These are phyloP conservation scores for Trididemnum miniatum DNA, from an alignment of 23 tunicate species.

Conservation along the genomic window DNA sequence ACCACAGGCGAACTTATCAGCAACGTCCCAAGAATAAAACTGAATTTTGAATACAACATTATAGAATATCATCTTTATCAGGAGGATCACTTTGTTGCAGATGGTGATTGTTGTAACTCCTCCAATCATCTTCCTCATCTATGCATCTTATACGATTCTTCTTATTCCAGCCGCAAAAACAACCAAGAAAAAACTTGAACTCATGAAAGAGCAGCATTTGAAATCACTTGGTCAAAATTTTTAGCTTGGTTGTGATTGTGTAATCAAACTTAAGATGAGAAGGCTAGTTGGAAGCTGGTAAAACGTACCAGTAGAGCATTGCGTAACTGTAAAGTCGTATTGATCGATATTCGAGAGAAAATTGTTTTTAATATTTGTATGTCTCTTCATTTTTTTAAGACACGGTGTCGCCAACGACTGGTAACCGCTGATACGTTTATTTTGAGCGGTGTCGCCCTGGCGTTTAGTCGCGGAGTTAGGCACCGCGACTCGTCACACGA, in stretches of 20 bases:
- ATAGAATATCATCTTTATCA: too few relatives aligned
- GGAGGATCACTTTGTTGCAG: conserved; percentile 7
- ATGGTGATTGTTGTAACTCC: conserved; percentile 60
- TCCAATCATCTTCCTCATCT: conserved; percentile 38
- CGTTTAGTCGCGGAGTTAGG: background rate
- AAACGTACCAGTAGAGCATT: too few relatives aligned
- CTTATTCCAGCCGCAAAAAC: background rate
- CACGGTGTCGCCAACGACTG: background rate
- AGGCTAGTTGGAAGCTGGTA: too few relatives aligned
- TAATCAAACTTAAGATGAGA: too few relatives aligned
- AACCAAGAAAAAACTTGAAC: background rate
- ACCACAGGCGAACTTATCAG: too few relatives aligned
- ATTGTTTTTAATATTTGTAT: too few relatives aligned
- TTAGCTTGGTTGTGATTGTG: too few relatives aligned
- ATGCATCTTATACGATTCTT: background rate
- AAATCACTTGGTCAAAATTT: background rate
- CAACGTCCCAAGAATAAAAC: too few relatives aligned
- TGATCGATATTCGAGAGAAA: too few relatives aligned
- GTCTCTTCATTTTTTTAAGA: too few relatives aligned
- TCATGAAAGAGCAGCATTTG: background rate
- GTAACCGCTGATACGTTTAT: background rate
- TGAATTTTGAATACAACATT: too few relatives aligned
- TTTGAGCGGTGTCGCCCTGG: background rate
- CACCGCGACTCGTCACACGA: background rate
- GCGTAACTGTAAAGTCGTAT: too few relatives aligned